These are phyloP conservation scores for Lontra canadensis DNA, from an alignment of 2,113 vertebrate genomes.

Conservation along the genomic window DNA sequence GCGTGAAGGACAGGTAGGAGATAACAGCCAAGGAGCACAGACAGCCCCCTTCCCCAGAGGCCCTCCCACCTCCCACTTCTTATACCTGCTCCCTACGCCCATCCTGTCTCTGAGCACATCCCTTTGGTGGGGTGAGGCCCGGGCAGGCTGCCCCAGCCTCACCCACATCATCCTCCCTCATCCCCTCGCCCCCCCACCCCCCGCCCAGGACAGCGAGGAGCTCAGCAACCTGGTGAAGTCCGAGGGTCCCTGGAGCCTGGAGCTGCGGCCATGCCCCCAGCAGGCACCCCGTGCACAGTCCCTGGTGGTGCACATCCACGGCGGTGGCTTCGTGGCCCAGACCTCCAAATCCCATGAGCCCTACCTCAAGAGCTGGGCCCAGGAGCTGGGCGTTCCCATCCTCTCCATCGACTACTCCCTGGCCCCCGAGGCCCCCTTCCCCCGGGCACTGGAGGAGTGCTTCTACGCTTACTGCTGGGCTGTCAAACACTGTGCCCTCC, in stretches of 20 bases:
- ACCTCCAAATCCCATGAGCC: constrained; percentile 95
- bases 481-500: constrained; percentile 87
- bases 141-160: neutral
- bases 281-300: constrained; percentile 84
- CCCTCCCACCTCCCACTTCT: neutral
- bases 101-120: neutral
- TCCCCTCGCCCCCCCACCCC: neutral
- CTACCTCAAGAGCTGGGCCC: constrained; percentile 94
- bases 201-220: constrained; percentile 88
- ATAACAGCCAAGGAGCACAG: constrained; percentile 41
- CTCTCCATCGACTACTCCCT: constrained; percentile 94
- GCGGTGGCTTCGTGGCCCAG: constrained; percentile 95
- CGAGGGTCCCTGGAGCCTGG: constrained; percentile 86
- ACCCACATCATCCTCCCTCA: neutral
- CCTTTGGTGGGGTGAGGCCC: neutral
- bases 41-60: neutral
- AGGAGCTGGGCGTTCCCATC: constrained; percentile 90
- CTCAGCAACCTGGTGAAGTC: constrained; percentile 86
- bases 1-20: constrained; percentile 94
- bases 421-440: constrained; percentile 94
- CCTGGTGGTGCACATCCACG: constrained; percentile 92
- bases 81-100: too few species aligned
- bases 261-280: constrained; percentile 86
- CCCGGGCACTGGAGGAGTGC: constrained; percentile 93
- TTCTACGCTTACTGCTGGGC: constrained; percentile 97